Conservation (phyloP, 2,797 vertebrate genomes). For the Oophaga sylvatica region DNA sequence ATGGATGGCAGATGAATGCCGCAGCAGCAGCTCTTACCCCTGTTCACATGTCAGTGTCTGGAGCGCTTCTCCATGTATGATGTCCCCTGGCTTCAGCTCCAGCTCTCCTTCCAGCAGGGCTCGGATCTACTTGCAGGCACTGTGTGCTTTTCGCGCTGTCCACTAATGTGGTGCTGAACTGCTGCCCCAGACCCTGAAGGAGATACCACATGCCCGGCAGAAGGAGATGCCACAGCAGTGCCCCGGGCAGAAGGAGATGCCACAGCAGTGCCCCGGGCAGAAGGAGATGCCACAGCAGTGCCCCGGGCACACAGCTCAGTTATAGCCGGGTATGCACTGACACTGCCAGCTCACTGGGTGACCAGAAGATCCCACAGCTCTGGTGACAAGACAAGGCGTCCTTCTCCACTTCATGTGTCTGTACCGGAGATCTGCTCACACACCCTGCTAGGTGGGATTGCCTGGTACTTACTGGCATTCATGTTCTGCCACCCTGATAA, state of each 20-base stretch:
- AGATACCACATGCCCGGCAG: slow-evolving; percentile 56
- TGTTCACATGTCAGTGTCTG: slow-evolving; percentile 67
- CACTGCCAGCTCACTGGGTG: slow-evolving; percentile 11
- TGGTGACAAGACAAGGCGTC: slow-evolving; percentile 19
- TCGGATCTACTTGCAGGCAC: slow-evolving; percentile 33
- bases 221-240: too few species aligned
- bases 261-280: too few species aligned
- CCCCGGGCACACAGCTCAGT: slow-evolving; percentile 60
- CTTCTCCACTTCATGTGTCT: slow-evolving; percentile 45
- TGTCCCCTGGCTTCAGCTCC: background rate
- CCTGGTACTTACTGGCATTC: slow-evolving; percentile 12
- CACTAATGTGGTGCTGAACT: slow-evolving; percentile 61
- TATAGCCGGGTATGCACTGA: background rate
- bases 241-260: too few species aligned
- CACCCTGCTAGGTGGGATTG: slow-evolving; percentile 13
- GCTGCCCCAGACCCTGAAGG: slow-evolving; percentile 64
- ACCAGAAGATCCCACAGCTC: background rate
- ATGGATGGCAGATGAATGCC: background rate
- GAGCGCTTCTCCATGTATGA: background rate
- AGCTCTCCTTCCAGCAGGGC: background rate
- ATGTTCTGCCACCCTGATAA: background rate
- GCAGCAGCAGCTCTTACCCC: slow-evolving; percentile 64
- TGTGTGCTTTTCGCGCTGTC: slow-evolving; percentile 48
- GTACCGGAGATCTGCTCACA: background rate
- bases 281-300: slow-evolving; percentile 63